phyloP scores from a whole-genome alignment of 2,797 vertebrate genomes.

The Cirrhinus mrigala region DNA sequence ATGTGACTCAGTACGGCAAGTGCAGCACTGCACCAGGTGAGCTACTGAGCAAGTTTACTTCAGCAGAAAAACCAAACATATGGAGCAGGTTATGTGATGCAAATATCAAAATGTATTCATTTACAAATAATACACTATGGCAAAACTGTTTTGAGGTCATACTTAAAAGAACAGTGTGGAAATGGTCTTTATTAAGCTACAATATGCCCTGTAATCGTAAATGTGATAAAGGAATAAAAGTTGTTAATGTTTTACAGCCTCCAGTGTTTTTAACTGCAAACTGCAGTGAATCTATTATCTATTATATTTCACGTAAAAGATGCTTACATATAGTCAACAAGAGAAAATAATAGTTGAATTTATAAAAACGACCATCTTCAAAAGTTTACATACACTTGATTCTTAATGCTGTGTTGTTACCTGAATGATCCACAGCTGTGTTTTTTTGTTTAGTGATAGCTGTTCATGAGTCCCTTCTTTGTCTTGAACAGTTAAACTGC shows the following conservation, averaged over 20 bases:
- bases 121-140: neutral
- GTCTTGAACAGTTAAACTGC: too few species aligned
- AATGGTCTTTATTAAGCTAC: neutral
- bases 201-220: neutral
- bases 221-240: neutral
- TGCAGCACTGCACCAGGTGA: neutral
- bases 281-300: too few species aligned
- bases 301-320: too few species aligned
- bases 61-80: neutral
- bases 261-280: neutral
- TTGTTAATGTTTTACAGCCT: neutral
- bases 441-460: too few species aligned
- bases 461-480: too few species aligned
- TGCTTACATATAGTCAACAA: too few species aligned
- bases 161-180: neutral
- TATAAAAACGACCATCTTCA: too few species aligned
- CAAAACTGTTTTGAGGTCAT: neutral
- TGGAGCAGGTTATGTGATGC: neutral
- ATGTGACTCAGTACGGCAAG: neutral
- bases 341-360: too few species aligned
- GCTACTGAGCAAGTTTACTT: neutral
- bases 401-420: too few species aligned
- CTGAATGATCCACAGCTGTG: too few species aligned
- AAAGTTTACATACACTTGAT: too few species aligned
- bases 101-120: neutral